A percentile compares a stretch with the other conserved stretches of the same genome.
Evolutionary conservation across 1,140 invertebrate species (phyloP).

Genomic region (Nephila pilipes): DNA sequence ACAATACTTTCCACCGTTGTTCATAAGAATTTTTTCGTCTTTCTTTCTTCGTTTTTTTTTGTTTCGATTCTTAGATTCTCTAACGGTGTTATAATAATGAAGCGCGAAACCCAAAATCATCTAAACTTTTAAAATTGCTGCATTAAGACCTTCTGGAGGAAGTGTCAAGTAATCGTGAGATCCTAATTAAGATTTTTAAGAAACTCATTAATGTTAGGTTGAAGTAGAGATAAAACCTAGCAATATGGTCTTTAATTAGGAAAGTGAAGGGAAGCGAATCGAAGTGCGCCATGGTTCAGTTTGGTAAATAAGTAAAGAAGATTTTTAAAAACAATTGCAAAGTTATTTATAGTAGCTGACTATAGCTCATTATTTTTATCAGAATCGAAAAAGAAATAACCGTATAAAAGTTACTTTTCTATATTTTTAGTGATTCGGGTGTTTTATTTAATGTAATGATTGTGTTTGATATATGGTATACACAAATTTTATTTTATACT

Average conservation of each 20-base stretch:
- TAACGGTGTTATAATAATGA: constrained; percentile 9
- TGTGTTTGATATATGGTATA: no score
- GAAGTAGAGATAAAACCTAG: background rate
- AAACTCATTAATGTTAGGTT: constrained; percentile 56
- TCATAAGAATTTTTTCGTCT: background rate
- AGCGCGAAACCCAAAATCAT: background rate
- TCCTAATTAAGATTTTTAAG: constrained; percentile 59
- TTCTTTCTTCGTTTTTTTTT: background rate
- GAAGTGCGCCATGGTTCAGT: background rate
- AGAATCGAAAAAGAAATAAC: no score
- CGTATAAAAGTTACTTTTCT: no score
- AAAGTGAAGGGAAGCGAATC: constrained; percentile 1
- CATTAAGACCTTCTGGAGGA: background rate
- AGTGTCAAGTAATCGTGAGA: constrained; percentile 39
- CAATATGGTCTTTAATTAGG: constrained; percentile 50
- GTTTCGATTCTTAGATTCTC: background rate
- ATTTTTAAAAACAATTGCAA: background rate
- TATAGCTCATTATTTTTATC: background rate
- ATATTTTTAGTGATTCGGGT: no score
- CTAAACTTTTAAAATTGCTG: constrained; percentile 42
- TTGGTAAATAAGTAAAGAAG: background rate
- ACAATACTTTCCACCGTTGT: background rate
- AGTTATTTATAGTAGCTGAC: background rate
- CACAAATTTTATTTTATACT: no score
- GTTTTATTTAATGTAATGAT: no score